phyloP scores from a whole-genome alignment of 2,888 invertebrate genomes.

The Craniophora ligustri region DNA sequence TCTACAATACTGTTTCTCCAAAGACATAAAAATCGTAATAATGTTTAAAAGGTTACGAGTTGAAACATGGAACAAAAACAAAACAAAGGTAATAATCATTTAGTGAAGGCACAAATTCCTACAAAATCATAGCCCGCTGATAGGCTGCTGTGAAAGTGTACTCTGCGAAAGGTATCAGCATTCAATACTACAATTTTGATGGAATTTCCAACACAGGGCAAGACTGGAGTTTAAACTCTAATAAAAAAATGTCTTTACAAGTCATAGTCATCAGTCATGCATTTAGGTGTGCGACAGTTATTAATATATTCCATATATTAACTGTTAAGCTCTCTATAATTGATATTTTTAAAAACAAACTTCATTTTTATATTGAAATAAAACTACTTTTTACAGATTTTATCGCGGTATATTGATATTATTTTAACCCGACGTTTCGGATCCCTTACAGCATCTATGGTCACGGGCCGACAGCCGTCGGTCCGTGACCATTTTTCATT shows the following conservation, averaged over 20 bases:
- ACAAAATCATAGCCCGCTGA: slow-evolving; percentile 70
- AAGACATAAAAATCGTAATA: slow-evolving; percentile 73
- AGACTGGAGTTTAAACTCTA: background rate
- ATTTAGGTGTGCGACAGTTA: too few relatives aligned
- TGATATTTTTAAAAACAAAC: too few relatives aligned
- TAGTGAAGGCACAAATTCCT: slow-evolving; percentile 78
- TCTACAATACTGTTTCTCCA: slow-evolving; percentile 46
- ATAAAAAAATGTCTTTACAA: background rate
- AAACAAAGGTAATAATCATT: slow-evolving; percentile 77
- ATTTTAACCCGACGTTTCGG: too few relatives aligned
- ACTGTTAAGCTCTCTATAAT: too few relatives aligned
- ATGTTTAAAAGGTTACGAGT: slow-evolving; percentile 75
- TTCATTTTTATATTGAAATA: too few relatives aligned
- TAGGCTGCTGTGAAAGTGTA: slow-evolving; percentile 67
- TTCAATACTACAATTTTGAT: slow-evolving; percentile 33
- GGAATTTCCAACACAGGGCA: background rate
- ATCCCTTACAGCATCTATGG: too few relatives aligned
- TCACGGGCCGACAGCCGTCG: too few relatives aligned
- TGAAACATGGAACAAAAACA: slow-evolving; percentile 71
- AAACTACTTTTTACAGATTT: too few relatives aligned
- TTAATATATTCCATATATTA: too few relatives aligned
- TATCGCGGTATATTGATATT: too few relatives aligned
- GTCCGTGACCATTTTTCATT: too few relatives aligned
- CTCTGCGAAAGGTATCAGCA: slow-evolving; percentile 41
- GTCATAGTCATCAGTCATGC: background rate